Conservation (phyloP, 2,113 vertebrate genomes). For the Lampris megalopsis region DNA sequence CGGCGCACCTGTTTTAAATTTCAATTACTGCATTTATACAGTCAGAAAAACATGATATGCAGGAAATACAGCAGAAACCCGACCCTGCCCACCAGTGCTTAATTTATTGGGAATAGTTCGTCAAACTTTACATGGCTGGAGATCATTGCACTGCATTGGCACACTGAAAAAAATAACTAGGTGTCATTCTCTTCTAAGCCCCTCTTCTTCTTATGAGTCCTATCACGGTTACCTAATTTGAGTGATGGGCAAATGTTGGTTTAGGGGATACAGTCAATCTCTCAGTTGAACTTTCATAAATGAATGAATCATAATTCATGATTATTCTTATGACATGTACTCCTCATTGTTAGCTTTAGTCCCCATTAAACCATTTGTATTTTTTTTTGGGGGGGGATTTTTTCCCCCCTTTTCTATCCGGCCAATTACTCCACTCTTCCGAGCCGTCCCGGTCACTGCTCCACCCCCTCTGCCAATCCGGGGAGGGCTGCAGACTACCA, state of each 20-base stretch:
- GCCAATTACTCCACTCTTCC: no score
- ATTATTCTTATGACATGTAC: background rate
- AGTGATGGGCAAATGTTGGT: background rate
- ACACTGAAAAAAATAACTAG: conserved; percentile 24
- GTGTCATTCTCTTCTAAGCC: conserved; percentile 23
- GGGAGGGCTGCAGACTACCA: no score
- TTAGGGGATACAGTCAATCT: conserved; percentile 39
- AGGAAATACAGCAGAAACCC: conserved; percentile 63
- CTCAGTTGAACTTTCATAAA: background rate
- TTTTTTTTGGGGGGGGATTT: no score
- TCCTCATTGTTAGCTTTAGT: conserved; percentile 32
- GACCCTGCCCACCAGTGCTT: conserved; percentile 56
- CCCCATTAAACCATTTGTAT: background rate
- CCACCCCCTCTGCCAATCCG: no score
- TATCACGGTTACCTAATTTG: background rate
- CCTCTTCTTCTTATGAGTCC: conserved; percentile 41
- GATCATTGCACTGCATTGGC: conserved; percentile 46
- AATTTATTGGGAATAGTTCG: conserved; percentile 56
- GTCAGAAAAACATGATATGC: conserved; percentile 70
- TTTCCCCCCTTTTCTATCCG: no score
- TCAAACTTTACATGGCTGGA: conserved; percentile 43
- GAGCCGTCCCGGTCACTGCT: no score
- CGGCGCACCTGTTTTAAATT: conserved; percentile 75
- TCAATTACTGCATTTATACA: conserved; percentile 76
- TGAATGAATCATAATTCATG: background rate